Base-by-base conservation (phyloP, 2,888 invertebrate genomes). In the Notodonta ziczac region DNA sequence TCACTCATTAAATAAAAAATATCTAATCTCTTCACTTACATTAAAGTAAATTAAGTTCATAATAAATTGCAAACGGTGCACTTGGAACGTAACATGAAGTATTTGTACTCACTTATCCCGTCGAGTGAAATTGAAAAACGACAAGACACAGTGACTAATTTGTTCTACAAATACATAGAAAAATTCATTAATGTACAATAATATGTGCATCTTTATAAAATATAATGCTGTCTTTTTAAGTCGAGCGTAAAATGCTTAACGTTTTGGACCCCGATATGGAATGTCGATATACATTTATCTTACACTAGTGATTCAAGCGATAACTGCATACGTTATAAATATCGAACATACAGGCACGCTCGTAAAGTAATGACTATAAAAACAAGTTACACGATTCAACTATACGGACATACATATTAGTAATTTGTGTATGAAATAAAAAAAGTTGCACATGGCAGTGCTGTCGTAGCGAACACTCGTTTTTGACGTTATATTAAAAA, bases 361-460 rank as follows among this genome's bases (percentile, higher is more conserved):
- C 84, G 74, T 86, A 85, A 85, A 84, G 84, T 84, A 88, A 89
- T 88, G 88, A 89, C 89, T 90, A 88, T 84, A 82, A 80, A 24
- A 79, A 81, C 86, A 87, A 84, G 84, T 80, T 88, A 88, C 84
- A 85, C 82, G 83, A 81, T 80, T 83, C 81, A 83, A 86, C 82
- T 80, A 81, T 74, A 84, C 79, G 81, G 83, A 80, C 76, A 78
- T 81, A 80, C 84, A 85, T 83, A 88, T 84, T 85, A 86, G 81
- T 86, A 84, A 82, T 82, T 81, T 85, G 88, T 88, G 87, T 87
- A 85, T 78, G 77, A 76, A 78, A 76, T 69, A 72, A 80, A 84
- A 81, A 84, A 81, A 89, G 90, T 92, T 92, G 93, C 91, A 91
- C 92, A 87, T 91, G 93, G 92, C 93, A 91, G 92, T 93, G 91